These are phyloP conservation scores for Centrocercus urophasianus DNA, from an alignment of 2,113 vertebrate genomes.

Conservation along the genomic window DNA sequence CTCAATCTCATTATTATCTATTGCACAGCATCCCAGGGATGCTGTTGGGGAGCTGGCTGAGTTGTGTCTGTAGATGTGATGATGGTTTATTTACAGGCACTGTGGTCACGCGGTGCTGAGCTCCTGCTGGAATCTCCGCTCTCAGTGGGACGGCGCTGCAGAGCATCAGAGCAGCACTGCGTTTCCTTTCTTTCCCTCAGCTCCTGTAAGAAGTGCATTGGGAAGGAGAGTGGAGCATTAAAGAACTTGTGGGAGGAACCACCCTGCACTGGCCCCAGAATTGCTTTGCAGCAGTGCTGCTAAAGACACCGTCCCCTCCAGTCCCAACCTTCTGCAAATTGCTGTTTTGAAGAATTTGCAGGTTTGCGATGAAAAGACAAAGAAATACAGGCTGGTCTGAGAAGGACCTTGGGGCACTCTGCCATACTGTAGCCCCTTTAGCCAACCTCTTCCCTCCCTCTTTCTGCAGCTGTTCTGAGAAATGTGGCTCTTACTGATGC, in stretches of 20 bases:
- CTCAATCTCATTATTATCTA: slow-evolving; percentile 58
- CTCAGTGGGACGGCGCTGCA: neutral
- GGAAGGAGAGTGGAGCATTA: neutral
- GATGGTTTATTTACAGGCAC: slow-evolving; percentile 21
- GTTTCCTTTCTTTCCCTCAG: neutral
- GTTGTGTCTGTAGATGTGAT: slow-evolving; percentile 11
- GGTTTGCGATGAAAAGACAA: neutral
- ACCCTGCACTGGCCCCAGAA: neutral
- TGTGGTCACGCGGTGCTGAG: neutral
- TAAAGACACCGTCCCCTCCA: neutral
- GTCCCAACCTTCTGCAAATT: neutral
- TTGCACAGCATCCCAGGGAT: slow-evolving; percentile 55
- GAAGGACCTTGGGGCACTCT: neutral
- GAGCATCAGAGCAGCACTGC: neutral
- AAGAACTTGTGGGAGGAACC: neutral
- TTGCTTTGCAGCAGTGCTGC: neutral
- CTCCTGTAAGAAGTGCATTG: rapidly evolving
- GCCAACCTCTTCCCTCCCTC: neutral
- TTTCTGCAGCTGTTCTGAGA: rapidly evolving
- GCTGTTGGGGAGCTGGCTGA: neutral
- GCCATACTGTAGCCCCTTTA: rapidly evolving
- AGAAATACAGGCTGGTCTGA: neutral
- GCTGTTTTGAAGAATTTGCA: neutral
- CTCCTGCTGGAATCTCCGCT: neutral
- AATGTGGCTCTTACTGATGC: neutral